Base-by-base conservation (phyloP, 1,140 invertebrate species). In the Drosophila mojavensis region DNA sequence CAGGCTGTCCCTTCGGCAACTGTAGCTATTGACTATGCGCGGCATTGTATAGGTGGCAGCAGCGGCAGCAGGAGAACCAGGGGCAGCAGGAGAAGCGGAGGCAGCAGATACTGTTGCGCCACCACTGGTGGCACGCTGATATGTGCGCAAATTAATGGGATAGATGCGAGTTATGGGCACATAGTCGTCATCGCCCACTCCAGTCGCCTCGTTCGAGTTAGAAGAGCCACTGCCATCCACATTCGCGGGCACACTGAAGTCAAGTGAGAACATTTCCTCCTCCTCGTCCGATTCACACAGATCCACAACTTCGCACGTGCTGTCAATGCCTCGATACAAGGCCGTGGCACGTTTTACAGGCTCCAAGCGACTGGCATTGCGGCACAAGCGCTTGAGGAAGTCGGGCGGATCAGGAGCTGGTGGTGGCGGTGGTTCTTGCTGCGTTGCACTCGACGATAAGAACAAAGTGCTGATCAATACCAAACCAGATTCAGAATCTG, bases 1-100 rank as follows among this genome's bases (percentile, higher is more conserved):
- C 4, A 82, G 53, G 53, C 82, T 86, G 41, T 86, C 83, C 10
- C 72, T 48, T 6, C 83, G 72, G 26, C 72, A 86, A 24, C 83
- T 88, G 39, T 88, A 86, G 58, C 84, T 86, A 41, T 88, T 86
- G 1, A 86, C 82, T 50, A 86, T 86, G 24, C 82, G 79, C 6
- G 82, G 82, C 51, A 86, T 56, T 28, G 79, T 86, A 43, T 86
- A 86, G 10, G 72, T 33, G 15, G 30, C 43, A n/a, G 47, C 24
- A 36, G 41, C 2, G 45, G 41, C 20, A 26, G 53, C 1, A 17
- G 51, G 9, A 6, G 28, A 30, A 0, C 4, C 28, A 30, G 2
- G 4, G 28, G 28, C 4, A 30, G 5, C 28, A 30, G 28, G 4
- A 6, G 4, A 30, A 30, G 5, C 28, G 5, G 28, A 30, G 39